phyloP scores from a whole-genome alignment of 2,797 vertebrate genomes.

The Melanotaenia pygmaea region DNA sequence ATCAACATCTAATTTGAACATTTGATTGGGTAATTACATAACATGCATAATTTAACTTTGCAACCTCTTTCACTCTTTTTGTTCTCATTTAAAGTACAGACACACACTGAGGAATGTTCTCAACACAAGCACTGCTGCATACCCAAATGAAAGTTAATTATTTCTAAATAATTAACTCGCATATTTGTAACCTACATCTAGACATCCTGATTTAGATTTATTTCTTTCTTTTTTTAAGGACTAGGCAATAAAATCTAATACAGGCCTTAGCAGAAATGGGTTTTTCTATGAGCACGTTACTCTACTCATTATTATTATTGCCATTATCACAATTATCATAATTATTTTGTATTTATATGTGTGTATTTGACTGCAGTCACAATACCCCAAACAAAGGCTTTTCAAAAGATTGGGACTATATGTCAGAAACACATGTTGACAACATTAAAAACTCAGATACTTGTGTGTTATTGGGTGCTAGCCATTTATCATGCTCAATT shows the following conservation, averaged over 20 bases:
- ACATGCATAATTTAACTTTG: constrained; percentile 77
- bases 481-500: too few relatives aligned
- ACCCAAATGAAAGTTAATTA: neutral
- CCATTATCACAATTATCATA: neutral
- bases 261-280: neutral
- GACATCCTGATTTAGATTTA: neutral
- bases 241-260: neutral
- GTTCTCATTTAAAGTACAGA: constrained; percentile 42
- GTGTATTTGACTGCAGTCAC: neutral
- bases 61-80: constrained; percentile 41
- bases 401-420: too few relatives aligned
- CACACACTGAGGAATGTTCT: neutral
- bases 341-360: neutral
- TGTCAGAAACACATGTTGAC: too few relatives aligned
- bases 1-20: constrained; percentile 76
- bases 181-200: neutral
- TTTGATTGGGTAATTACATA: constrained; percentile 74
- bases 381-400: too few relatives aligned
- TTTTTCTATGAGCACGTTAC: neutral
- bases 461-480: too few relatives aligned
- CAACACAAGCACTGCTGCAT: neutral
- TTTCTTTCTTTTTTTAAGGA: constrained; percentile 3
- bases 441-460: too few relatives aligned
- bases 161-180: constrained; percentile 7
- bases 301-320: neutral